A percentile compares a stretch with the other conserved stretches of the same genome.
Evolutionary conservation across 2,888 invertebrate species (phyloP).

Genomic region (Zygogramma bicolorata): DNA sequence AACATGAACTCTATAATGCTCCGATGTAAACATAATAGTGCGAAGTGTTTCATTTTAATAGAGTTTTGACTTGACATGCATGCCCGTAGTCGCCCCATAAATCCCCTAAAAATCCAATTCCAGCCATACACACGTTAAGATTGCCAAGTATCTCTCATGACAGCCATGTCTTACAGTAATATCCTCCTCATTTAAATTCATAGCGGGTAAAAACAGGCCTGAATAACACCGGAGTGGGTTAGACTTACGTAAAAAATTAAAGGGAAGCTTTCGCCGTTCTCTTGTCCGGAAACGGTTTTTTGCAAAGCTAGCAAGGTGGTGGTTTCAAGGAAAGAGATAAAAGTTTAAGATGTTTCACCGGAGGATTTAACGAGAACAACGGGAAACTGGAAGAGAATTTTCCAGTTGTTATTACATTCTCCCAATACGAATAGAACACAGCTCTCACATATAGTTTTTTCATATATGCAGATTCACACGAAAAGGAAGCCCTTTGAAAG

Average conservation of each 20-base stretch:
- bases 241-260: conserved; percentile 37
- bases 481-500: no score
- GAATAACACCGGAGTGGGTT: conserved; percentile 32
- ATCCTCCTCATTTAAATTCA: conserved; percentile 48
- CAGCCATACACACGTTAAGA: conserved; percentile 40
- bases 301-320: not conserved
- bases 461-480: no score
- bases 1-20: conserved; percentile 10
- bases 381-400: not conserved
- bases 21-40: conserved; percentile 32
- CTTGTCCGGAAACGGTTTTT: not conserved
- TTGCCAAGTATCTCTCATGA: conserved; percentile 36
- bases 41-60: conserved; percentile 45
- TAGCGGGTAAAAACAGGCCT: conserved; percentile 38
- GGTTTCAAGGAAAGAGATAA: not conserved
- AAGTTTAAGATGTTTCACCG: not conserved
- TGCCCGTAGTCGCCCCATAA: conserved; percentile 52
- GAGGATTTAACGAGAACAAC: not conserved
- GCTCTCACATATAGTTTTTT: no score
- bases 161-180: conserved; percentile 40
- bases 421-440: no score
- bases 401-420: not conserved
- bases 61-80: conserved; percentile 43
- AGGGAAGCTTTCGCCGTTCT: conserved; percentile 1
- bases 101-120: conserved; percentile 52